phyloP scores from a whole-genome alignment of 2,797 vertebrate species.

The Graptemys geographica region DNA sequence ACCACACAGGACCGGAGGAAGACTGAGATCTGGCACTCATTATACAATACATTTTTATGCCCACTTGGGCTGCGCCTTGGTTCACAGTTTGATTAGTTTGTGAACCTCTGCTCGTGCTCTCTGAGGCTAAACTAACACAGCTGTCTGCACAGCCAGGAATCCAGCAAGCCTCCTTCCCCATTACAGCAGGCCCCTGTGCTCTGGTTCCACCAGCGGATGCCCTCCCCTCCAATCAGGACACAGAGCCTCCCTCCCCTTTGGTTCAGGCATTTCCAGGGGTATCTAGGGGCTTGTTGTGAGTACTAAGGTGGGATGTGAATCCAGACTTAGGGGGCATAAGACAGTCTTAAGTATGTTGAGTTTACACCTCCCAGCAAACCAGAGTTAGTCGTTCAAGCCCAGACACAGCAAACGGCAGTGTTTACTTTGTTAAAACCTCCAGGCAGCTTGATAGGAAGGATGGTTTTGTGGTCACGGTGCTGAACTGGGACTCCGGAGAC shows the following conservation, averaged over 20 bases:
- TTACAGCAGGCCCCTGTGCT: neutral
- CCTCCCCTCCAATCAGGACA: neutral
- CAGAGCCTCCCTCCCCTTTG: neutral
- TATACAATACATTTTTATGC: neutral
- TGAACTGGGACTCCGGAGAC: neutral
- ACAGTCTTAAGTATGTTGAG: neutral
- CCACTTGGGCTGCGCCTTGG: neutral
- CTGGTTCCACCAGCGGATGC: neutral
- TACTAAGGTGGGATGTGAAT: neutral
- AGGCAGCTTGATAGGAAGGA: neutral
- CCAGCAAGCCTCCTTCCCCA: neutral
- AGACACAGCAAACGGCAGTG: neutral
- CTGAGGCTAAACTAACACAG: neutral
- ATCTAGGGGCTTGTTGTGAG: neutral
- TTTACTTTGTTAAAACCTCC: neutral
- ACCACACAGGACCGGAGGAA: neutral
- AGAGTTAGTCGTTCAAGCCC: neutral
- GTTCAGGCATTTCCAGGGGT: rapidly evolving
- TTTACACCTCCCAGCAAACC: neutral
- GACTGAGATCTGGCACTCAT: neutral
- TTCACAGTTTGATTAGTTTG: neutral
- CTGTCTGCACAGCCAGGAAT: neutral
- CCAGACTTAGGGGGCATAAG: neutral
- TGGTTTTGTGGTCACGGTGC: neutral
- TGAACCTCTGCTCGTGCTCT: rapidly evolving